These are phyloP conservation scores for Ectropis crepuscularia DNA, from an alignment of 2,888 invertebrate genomes.

Conservation along the genomic window DNA sequence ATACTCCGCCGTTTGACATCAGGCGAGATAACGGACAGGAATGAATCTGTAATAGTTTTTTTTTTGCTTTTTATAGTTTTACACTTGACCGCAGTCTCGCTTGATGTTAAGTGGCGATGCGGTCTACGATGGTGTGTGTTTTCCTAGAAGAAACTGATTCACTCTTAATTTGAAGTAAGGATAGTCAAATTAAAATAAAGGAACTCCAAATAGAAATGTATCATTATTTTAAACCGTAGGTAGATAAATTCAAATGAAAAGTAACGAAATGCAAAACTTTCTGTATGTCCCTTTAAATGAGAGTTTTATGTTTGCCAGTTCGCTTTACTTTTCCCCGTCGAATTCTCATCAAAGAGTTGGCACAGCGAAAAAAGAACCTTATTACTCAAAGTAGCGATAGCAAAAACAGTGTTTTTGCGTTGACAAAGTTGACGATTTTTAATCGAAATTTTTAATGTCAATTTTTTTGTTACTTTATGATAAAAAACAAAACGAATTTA, in stretches of 20 bases:
- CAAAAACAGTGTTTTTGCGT: background rate
- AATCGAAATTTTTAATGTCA: no score
- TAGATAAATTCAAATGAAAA: background rate
- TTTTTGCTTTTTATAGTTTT: no score
- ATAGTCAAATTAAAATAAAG: background rate
- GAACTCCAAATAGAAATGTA: no score
- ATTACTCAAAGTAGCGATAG: conserved; percentile 20
- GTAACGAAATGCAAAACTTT: conserved; percentile 9
- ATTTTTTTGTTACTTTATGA: no score
- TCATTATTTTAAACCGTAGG: no score
- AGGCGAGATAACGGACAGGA: no score
- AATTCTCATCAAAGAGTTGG: conserved; percentile 33
- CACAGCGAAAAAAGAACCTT: conserved; percentile 27
- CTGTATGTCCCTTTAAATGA: conserved; percentile 15
- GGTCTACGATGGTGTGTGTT: no score
- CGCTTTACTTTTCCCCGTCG: conserved; percentile 28
- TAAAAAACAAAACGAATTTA: no score
- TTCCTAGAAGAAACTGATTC: background rate
- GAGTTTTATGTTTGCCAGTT: conserved; percentile 31
- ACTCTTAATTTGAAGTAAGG: background rate
- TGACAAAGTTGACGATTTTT: background rate
- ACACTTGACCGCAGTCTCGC: no score
- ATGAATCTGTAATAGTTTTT: no score
- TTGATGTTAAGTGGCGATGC: no score
- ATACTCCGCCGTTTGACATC: no score